Evolutionary conservation across 2,113 vertebrate genomes (phyloP), one percentile per base, ranked within the genome.

Genomic region (Mastomys coucha): DNA sequence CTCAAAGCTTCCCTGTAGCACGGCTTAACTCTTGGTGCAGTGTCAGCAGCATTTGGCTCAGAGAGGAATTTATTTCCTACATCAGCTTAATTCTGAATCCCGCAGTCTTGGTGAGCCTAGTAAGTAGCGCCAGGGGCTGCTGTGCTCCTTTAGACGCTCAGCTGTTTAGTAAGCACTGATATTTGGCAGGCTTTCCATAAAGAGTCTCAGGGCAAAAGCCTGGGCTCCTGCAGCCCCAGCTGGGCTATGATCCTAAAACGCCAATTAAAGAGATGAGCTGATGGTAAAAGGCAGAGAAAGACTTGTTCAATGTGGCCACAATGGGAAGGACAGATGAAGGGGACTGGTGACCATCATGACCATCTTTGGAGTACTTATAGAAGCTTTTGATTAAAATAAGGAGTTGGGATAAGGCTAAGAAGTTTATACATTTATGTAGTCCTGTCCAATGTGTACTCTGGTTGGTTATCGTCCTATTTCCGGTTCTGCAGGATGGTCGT

Each of bases 51-150:
- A 28, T 84, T 63, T 13, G 24, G 7, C 45, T 69, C 53, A 63
- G 56, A 84, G 42, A 78, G 9, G 13, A 84, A 65, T 70, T 93
- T 70, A 69, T 51, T 36, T 93, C 17, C 17, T 82, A 31, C 36
- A 45, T 73, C 76, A 9, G 19, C 88, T 96, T 95, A 96, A 95
- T 77, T 16, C 13, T 9, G 85, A 45, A 24, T 51, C 86, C 36
- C 0, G 3, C 20, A 80, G 4, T 92, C 16, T 81, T 81, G 56
- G 12, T 69, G 56, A 86, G 86, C 53, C 4, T 11, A 10, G 16
- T 45, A 24, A 69, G 67, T 33, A 31, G 24, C 94, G 24, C 33
- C 49, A 58, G 67, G 51, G 56, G 28, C 22, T 80, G 4, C 58
- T 56, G 17, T 1, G 36, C 20, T 67, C 39, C 19, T 56, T n/a